Evolutionary conservation across 2,888 invertebrate genomes (phyloP).

Genomic region (Carterocephalus palaemon): DNA sequence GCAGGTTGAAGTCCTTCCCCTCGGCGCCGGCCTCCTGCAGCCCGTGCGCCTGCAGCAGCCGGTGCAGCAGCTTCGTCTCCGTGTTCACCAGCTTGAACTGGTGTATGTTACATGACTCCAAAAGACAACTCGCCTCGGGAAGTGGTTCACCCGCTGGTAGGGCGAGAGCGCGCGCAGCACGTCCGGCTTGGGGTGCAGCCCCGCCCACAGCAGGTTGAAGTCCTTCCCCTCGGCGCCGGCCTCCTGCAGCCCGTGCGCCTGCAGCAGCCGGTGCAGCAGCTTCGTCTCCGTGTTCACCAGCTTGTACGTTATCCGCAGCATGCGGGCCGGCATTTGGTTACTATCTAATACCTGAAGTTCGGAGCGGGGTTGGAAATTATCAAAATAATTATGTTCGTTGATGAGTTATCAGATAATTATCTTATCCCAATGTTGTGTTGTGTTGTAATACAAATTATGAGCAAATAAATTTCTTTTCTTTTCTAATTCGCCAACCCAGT

Average conservation of each 20-base stretch:
- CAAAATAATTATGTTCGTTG: too few relatives aligned
- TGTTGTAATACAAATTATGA: too few relatives aligned
- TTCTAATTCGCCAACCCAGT: too few relatives aligned
- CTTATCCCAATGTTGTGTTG: too few relatives aligned
- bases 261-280: slow-evolving; percentile 84
- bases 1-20: too few relatives aligned
- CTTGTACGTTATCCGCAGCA: slow-evolving; percentile 88
- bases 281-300: slow-evolving; percentile 90
- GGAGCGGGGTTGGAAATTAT: too few relatives aligned
- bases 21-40: too few relatives aligned
- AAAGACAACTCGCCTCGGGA: slow-evolving; percentile 90
- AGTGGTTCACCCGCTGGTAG: slow-evolving; percentile 97
- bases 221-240: slow-evolving; percentile 79
- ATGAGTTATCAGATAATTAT: too few relatives aligned
- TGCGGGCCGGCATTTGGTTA: slow-evolving; percentile 81
- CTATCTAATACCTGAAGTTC: slow-evolving; percentile 62
- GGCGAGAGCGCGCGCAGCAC: slow-evolving; percentile 87
- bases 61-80: slow-evolving; percentile 90
- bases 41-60: too few relatives aligned
- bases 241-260: slow-evolving; percentile 88
- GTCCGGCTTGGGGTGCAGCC: slow-evolving; percentile 94
- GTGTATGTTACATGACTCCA: too few relatives aligned
- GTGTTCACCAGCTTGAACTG: slow-evolving; percentile 89
- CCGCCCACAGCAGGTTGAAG: slow-evolving; percentile 95
- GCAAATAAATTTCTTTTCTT: too few relatives aligned